Percentiles rank a stretch among this genome's conserved stretches.
phyloP scores from a whole-genome alignment of 2,113 vertebrate genomes.

The Hylia prasina region DNA sequence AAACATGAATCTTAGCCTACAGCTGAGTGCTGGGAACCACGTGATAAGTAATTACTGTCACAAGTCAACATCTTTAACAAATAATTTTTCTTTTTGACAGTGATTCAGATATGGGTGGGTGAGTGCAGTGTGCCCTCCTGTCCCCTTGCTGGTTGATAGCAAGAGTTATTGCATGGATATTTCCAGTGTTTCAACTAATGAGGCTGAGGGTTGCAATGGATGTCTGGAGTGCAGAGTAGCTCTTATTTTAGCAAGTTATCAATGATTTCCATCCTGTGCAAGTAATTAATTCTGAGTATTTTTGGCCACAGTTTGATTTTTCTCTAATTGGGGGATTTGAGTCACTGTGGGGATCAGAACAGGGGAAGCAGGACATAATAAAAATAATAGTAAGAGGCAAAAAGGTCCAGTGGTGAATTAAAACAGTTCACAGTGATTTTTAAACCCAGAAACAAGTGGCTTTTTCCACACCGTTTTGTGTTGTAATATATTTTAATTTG shows the following conservation, averaged over 20 bases:
- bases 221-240: neutral
- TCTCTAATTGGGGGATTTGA: neutral
- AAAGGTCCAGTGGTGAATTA: neutral
- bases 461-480: neutral
- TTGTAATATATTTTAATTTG: neutral
- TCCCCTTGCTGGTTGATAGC: neutral
- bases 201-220: neutral
- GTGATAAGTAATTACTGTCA: neutral
- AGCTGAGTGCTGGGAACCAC: neutral
- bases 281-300: slow-evolving; percentile 18
- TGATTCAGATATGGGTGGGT: neutral
- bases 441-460: neutral
- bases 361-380: neutral
- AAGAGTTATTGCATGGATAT: neutral
- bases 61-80: neutral
- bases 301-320: slow-evolving; percentile 24
- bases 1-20: neutral
- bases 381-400: neutral
- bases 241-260: slow-evolving; percentile 25
- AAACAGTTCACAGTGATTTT: neutral
- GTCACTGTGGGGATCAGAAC: neutral
- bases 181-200: neutral
- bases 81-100: neutral
- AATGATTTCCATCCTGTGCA: slow-evolving; percentile 4
- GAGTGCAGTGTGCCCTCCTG: neutral